These are phyloP conservation scores for Eulimnadia texana DNA, from an alignment of 1,140 invertebrate species.

Conservation along the genomic window DNA sequence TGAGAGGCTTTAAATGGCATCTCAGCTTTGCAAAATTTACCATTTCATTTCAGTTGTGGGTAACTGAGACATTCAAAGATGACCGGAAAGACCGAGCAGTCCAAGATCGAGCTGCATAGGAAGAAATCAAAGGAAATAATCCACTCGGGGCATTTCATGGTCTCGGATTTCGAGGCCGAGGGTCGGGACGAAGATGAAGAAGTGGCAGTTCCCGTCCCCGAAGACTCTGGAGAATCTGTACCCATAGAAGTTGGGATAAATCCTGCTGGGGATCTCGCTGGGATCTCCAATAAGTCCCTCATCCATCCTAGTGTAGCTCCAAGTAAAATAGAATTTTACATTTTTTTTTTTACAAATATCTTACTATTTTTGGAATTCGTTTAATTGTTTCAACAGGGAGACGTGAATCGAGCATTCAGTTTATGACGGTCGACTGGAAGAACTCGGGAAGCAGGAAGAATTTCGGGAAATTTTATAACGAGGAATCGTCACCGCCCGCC, in stretches of 20 bases:
- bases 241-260: conserved; percentile 7
- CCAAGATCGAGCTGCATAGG: neutral
- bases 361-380: no score
- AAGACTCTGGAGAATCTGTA: conserved; percentile 29
- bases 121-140: conserved; percentile 50
- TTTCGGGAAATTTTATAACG: no score
- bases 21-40: no score
- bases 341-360: no score
- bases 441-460: no score
- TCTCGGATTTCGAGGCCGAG: conserved; percentile 87
- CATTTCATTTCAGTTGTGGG: no score
- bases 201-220: conserved; percentile 58
- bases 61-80: no score
- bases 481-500: neutral
- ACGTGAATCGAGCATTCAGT: no score
- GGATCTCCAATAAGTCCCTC: neutral
- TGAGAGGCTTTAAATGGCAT: no score
- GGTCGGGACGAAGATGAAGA: conserved; percentile 76
- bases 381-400: no score
- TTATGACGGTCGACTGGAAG: neutral
- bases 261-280: neutral
- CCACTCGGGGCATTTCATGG: conserved; percentile 97
- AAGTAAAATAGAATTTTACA: neutral
- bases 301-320: conserved; percentile 8
- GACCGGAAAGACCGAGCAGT: neutral